Evolutionary conservation across 2,888 invertebrate genomes (phyloP).

Genomic region (Cheilosia urbana): DNA sequence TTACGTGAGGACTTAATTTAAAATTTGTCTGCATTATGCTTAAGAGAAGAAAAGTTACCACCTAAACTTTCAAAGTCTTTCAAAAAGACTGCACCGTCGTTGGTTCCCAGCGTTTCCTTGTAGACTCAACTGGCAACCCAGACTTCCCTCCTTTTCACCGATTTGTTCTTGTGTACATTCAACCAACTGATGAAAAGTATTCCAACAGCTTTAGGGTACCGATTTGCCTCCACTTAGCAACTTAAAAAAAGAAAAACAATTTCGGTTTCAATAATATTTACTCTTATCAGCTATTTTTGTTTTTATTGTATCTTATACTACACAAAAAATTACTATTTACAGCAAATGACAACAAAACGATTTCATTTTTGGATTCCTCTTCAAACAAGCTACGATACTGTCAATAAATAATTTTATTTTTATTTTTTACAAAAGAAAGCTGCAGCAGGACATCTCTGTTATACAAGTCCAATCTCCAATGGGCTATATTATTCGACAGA

Average conservation of each 20-base stretch:
- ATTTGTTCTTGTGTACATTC: accelerated
- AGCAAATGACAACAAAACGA: conserved; percentile 54
- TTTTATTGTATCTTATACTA: conserved; percentile 61
- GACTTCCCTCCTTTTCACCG: too few relatives aligned
- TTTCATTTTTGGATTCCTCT: conserved; percentile 3
- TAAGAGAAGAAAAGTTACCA: too few relatives aligned
- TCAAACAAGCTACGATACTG: conserved; percentile 3
- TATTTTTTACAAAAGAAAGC: conserved; percentile 17
- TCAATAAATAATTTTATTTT: not conserved
- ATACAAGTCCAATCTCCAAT: conserved; percentile 29
- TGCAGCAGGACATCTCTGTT: conserved; percentile 38
- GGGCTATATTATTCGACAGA: conserved; percentile 32
- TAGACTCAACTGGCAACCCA: too few relatives aligned
- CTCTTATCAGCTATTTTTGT: conserved; percentile 56
- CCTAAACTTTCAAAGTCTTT: too few relatives aligned
- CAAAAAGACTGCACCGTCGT: too few relatives aligned
- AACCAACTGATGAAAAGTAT: too few relatives aligned
- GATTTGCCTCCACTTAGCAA: too few relatives aligned
- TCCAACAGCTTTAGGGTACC: too few relatives aligned
- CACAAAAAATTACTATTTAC: conserved; percentile 62
- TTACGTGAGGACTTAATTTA: too few relatives aligned
- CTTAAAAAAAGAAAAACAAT: conserved; percentile 15
- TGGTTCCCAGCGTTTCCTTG: too few relatives aligned
- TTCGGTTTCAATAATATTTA: conserved; percentile 43
- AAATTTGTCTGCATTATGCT: too few relatives aligned